A percentile compares a stretch with the other conserved stretches of the same genome.
phyloP scores from a whole-genome alignment of 2,888 invertebrate genomes.

The Ellobium chinense region DNA sequence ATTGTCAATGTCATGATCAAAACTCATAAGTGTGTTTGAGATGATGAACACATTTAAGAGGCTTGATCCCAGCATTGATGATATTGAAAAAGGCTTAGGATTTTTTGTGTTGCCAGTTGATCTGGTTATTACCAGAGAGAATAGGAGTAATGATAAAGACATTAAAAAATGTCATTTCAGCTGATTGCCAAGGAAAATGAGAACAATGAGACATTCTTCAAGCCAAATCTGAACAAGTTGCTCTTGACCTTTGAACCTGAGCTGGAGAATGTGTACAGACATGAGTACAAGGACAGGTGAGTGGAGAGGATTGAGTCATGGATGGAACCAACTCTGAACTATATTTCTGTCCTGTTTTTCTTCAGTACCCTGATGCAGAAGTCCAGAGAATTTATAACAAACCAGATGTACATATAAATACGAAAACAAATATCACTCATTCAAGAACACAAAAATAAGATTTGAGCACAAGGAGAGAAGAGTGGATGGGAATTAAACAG shows the following conservation, averaged over 20 bases:
- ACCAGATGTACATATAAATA: too few species aligned
- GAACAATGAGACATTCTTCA: constrained; percentile 31
- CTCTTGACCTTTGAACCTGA: constrained; percentile 37
- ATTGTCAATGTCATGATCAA: too few species aligned
- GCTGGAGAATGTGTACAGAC: constrained; percentile 37
- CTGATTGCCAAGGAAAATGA: constrained; percentile 35
- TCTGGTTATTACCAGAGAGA: not conserved
- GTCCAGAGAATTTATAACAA: not conserved
- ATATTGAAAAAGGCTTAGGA: too few species aligned
- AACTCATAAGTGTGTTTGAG: too few species aligned
- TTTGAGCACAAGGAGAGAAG: too few species aligned
- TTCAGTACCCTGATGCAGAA: not conserved
- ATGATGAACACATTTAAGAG: too few species aligned
- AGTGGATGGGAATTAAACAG: too few species aligned
- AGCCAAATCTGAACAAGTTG: constrained; percentile 33
- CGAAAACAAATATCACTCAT: too few species aligned
- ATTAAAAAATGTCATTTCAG: constrained; percentile 25
- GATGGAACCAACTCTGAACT: not conserved
- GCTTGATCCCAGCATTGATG: too few species aligned
- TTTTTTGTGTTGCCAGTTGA: too few species aligned
- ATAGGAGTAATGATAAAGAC: not conserved
- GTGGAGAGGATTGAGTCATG: not conserved
- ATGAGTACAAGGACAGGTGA: constrained; percentile 42
- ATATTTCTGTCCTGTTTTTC: not conserved
- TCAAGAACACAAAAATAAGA: too few species aligned